Percentiles rank a stretch among this genome's conserved stretches.
Conservation (phyloP, 2,888 invertebrate species). For the Rhyacophila evoluta region DNA sequence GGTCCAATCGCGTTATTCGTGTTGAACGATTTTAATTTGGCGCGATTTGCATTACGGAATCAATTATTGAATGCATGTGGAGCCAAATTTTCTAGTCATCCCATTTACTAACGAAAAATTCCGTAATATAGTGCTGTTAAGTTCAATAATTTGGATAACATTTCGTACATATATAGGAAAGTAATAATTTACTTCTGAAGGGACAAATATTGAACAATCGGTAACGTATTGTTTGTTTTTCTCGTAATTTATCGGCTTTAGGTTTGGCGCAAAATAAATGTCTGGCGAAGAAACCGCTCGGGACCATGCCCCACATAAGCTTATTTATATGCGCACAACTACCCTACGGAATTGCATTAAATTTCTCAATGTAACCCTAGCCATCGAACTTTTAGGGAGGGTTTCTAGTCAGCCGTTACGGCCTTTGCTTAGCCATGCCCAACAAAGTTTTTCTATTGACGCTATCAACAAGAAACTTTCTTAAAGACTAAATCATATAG, state of each 20-base stretch:
- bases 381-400: constrained; percentile 1
- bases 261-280: neutral
- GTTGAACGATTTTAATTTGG: no score
- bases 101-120: no score
- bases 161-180: no score
- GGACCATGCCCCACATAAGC: neutral
- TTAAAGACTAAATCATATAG: neutral
- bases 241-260: neutral
- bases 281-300: neutral
- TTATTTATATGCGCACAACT: constrained; percentile 1
- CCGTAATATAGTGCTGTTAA: no score
- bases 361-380: constrained; percentile 22
- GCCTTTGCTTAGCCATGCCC: constrained; percentile 5
- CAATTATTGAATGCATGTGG: no score
- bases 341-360: constrained; percentile 7
- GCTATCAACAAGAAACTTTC: neutral
- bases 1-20: no score
- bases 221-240: neutral
- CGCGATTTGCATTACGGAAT: no score
- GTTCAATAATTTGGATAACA: no score
- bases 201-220: neutral
- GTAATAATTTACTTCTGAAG: neutral
- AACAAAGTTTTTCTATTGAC: neutral
- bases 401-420: neutral
- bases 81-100: no score